Evolutionary conservation across 2,888 invertebrate genomes (phyloP).

Genomic region (Netelia inedita): DNA sequence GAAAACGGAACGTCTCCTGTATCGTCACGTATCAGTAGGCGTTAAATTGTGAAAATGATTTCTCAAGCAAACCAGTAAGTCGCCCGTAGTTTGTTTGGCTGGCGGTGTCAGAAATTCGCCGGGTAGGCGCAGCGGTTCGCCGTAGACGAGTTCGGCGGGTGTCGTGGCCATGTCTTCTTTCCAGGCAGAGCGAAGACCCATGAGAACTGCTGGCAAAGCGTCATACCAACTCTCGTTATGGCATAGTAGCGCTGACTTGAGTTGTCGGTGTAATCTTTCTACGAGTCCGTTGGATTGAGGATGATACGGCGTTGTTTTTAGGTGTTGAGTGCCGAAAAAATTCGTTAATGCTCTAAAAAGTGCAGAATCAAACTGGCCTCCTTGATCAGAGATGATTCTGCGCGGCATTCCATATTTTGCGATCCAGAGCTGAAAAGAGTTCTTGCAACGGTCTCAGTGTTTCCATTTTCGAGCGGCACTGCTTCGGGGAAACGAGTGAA

Average conservation of each 20-base stretch:
- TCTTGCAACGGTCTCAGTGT: constrained; percentile 67
- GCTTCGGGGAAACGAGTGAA: constrained; percentile 48
- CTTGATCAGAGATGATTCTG: constrained; percentile 38
- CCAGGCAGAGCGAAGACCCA: constrained; percentile 74
- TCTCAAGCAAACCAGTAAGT: background rate
- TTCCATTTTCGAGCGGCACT: constrained; percentile 33
- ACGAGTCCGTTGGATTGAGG: constrained; percentile 67
- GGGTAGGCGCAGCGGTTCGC: constrained; percentile 72
- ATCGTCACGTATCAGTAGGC: background rate
- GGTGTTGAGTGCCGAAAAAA: constrained; percentile 39
- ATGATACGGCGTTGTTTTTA: constrained; percentile 44
- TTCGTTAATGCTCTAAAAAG: background rate
- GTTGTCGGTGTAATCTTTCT: constrained; percentile 62
- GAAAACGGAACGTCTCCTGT: background rate
- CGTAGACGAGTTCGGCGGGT: constrained; percentile 73
- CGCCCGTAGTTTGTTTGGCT: background rate
- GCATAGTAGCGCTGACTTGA: constrained; percentile 71
- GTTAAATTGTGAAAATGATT: background rate
- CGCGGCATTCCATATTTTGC: constrained; percentile 28
- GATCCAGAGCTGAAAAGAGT: constrained; percentile 33
- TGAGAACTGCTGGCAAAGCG: constrained; percentile 70
- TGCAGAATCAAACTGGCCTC: constrained; percentile 40
- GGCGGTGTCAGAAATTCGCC: constrained; percentile 72
- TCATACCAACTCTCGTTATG: constrained; percentile 71
- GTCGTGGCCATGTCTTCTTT: constrained; percentile 74